Percentiles rank a stretch among this genome's conserved stretches.
These are phyloP conservation scores for Pelagia noctiluca DNA, from an alignment of 30 jellyfish, hydroid and myxozoan genomes.

Conservation along the genomic window DNA sequence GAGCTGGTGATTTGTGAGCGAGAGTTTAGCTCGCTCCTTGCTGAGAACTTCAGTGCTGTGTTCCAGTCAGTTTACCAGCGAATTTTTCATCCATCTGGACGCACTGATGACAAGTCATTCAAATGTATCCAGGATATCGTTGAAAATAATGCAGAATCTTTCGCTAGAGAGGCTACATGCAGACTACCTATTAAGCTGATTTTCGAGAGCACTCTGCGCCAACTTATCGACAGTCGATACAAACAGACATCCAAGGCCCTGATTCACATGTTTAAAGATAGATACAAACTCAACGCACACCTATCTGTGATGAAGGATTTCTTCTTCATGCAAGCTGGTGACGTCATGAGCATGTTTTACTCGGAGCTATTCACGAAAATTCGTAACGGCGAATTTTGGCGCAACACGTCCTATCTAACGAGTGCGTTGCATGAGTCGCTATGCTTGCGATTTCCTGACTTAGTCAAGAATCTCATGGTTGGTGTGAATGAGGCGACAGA, in stretches of 20 bases:
- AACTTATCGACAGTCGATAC: conserved; percentile 57
- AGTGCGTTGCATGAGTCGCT: conserved; percentile 86
- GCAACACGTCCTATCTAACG: conserved; percentile 73
- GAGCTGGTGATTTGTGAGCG: conserved; percentile 5
- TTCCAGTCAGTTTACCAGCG: conserved; percentile 41
- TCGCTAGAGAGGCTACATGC: conserved; percentile 47
- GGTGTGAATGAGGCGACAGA: conserved; percentile 42
- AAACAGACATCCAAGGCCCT: conserved; percentile 46
- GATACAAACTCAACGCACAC: conserved; percentile 31
- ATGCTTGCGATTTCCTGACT: conserved; percentile 67
- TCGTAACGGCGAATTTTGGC: conserved; percentile 68
- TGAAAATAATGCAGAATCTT: neutral
- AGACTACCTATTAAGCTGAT: conserved; percentile 64
- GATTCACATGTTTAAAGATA: conserved; percentile 33
- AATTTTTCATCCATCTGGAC: neutral
- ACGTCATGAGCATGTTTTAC: conserved; percentile 75
- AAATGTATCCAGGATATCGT: neutral
- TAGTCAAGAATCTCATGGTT: conserved; percentile 46
- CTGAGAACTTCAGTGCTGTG: conserved; percentile 51
- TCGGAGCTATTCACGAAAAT: conserved; percentile 82
- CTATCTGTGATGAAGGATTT: conserved; percentile 61
- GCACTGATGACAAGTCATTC: neutral
- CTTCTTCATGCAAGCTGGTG: conserved; percentile 90
- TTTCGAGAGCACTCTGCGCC: conserved; percentile 61
- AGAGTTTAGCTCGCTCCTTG: conserved; percentile 50